phyloP scores from a whole-genome alignment of 2,797 vertebrate species.

The Petrocephalus schoutedeni region DNA sequence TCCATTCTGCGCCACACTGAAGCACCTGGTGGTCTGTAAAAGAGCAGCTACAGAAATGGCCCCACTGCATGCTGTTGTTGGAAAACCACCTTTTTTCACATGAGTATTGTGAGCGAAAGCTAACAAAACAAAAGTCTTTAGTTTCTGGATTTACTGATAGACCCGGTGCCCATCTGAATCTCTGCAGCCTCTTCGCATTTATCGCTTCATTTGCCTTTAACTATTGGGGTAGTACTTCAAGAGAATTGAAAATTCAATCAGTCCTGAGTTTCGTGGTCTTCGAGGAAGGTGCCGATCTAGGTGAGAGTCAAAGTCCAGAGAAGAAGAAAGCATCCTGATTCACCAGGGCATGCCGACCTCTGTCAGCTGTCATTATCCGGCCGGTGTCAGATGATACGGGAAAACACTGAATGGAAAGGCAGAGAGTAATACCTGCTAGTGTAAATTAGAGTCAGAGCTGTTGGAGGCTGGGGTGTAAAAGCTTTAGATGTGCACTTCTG shows the following conservation, averaged over 20 bases:
- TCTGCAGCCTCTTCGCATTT: background rate
- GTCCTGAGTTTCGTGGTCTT: background rate
- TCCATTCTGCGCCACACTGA: background rate
- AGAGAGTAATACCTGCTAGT: background rate
- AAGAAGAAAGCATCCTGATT: background rate
- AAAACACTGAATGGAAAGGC: background rate
- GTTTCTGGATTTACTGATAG: background rate
- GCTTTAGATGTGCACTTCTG: background rate
- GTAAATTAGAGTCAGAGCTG: background rate
- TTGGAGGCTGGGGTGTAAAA: background rate
- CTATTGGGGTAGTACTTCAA: background rate
- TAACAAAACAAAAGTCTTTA: background rate
- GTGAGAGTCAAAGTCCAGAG: background rate
- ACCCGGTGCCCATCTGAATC: background rate
- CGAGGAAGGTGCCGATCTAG: background rate
- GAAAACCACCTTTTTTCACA: background rate
- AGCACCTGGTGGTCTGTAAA: background rate
- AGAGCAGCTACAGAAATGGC: background rate
- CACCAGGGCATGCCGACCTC: background rate
- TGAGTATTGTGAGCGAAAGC: background rate
- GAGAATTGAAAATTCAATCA: background rate
- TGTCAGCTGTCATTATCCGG: background rate
- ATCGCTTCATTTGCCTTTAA: background rate
- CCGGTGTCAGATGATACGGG: background rate
- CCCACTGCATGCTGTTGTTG: background rate